Percentiles rank a stretch among this genome's conserved stretches.
These are phyloP conservation scores for Camponotus fellah DNA, from an alignment of 2,888 invertebrate genomes.

Conservation along the genomic window DNA sequence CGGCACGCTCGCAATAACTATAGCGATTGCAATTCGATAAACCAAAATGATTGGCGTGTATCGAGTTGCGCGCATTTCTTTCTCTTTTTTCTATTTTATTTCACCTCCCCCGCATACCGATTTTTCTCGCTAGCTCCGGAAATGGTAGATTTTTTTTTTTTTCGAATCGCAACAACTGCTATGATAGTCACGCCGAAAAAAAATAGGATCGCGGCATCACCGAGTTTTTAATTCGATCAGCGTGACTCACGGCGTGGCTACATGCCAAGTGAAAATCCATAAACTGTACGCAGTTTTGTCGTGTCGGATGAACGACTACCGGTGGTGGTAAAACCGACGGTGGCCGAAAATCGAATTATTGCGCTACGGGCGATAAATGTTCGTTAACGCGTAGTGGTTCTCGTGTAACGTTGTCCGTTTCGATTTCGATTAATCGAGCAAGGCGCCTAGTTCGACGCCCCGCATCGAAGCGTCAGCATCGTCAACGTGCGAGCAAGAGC, in stretches of 20 bases:
- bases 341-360: constrained; percentile 82
- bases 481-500: constrained; percentile 2
- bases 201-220: constrained; percentile 59
- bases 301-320: constrained; percentile 69
- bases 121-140: constrained; percentile 26
- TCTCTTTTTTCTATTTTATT: too few relatives aligned
- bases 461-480: constrained; percentile 17
- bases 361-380: constrained; percentile 80
- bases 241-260: constrained; percentile 61
- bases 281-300: constrained; percentile 70
- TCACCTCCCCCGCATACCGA: not conserved
- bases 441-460: constrained; percentile 69
- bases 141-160: constrained; percentile 25
- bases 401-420: constrained; percentile 75
- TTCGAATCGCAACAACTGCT: constrained; percentile 41
- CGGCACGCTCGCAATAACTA: constrained; percentile 13
- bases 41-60: constrained; percentile 47
- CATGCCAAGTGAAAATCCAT: constrained; percentile 73
- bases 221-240: constrained; percentile 73
- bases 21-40: constrained; percentile 41
- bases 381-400: constrained; percentile 71
- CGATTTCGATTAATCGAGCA: constrained; percentile 83
- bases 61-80: constrained; percentile 25
- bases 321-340: constrained; percentile 55
- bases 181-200: constrained; percentile 35